Conservation (phyloP, 2,113 vertebrate species). For the Marcusenius ussheri region DNA sequence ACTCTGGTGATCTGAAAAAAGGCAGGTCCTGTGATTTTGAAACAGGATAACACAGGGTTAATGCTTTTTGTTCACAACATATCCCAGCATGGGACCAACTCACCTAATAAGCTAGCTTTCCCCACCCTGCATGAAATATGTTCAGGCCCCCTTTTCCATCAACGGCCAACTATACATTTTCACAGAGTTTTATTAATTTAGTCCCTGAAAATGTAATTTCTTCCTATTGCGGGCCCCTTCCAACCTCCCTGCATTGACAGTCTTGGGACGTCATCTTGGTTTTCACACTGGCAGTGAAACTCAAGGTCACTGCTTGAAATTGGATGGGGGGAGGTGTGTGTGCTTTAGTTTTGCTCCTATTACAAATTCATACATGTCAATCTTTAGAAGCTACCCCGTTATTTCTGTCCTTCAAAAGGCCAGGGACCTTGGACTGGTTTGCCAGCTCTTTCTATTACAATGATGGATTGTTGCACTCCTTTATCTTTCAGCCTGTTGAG, state of each 20-base stretch:
- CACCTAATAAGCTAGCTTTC: neutral
- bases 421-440: slow-evolving; percentile 4
- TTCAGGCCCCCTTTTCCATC: neutral
- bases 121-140: neutral
- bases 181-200: slow-evolving; percentile 4
- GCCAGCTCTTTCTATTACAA: neutral
- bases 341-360: neutral
- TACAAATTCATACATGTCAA: slow-evolving; percentile 12
- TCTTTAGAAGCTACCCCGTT: neutral
- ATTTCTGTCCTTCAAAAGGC: slow-evolving; percentile 19
- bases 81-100: neutral
- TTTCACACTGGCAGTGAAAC: neutral
- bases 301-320: slow-evolving; percentile 18
- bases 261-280: neutral
- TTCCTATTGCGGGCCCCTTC: too few species aligned
- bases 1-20: neutral
- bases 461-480: neutral
- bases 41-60: neutral
- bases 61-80: neutral
- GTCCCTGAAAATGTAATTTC: neutral
- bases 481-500: neutral
- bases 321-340: neutral
- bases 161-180: neutral
- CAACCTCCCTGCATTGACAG: neutral
- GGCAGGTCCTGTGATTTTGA: neutral